Base-by-base conservation (phyloP, 1,140 invertebrate species). In the Diachasmimorpha longicaudata region DNA sequence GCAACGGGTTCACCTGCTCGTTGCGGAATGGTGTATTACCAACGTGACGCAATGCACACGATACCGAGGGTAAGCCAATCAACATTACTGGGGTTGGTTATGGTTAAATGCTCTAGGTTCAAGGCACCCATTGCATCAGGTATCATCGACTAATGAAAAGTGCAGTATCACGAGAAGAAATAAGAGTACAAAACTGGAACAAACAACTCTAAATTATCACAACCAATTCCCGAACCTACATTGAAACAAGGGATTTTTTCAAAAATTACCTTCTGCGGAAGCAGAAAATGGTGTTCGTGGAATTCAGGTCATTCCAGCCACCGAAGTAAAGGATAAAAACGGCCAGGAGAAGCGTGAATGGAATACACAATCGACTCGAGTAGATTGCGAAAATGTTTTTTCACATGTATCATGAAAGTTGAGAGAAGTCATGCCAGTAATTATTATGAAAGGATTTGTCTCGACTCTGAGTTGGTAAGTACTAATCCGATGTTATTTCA, bases 11-110 rank as follows among this genome's bases (percentile, higher is more conserved):
- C 23, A 14, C 37, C 36, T 44, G 19, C 31, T 31, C 31, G 31
- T 31, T 31, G 31, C 2, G 42, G 63, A 74, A 48, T 44, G 66
- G 66, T 68, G 70, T 55, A 72, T 76, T 74, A 73, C 31, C 66
- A 39, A 66, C 36, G 58, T 77, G 71, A 70, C 71, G 71, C 68
- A 74, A 77, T 77, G n/a, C 42, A 14, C 21, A 21, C 37, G 25
- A 31, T 14, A 16, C n/a, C n/a, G 48, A 42, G 48, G 48, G 48
- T 55, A 55, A 55, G 19, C 48, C 48, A 63, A 63, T 63, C 23
- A 63, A 19, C 58, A 63, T 39, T 19, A 68, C 58, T 66, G 31
- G 31, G 31, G 66, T 68, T 39, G 66, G 66, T 68, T 39, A 37
- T 63, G 23, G 23, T 25, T 25, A 9, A 63, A 63, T 63, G 48